These are phyloP conservation scores for Perizoma flavofasciatum DNA, from an alignment of 2,888 invertebrate species.

Conservation along the genomic window DNA sequence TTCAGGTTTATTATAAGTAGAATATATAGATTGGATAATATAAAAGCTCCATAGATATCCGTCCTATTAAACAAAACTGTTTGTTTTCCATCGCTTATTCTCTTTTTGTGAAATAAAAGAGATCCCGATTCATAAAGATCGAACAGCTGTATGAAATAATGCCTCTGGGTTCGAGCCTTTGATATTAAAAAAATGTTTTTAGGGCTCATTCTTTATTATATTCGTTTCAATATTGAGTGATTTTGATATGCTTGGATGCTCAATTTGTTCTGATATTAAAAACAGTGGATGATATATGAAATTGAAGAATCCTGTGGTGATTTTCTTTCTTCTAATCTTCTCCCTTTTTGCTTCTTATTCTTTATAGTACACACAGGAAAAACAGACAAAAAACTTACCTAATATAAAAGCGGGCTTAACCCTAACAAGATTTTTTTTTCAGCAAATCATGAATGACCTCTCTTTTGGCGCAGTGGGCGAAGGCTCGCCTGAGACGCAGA, in stretches of 20 bases:
- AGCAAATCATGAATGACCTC: no score
- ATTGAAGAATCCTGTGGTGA: background rate
- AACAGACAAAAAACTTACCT: no score
- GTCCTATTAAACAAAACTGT: no score
- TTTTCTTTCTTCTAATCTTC: background rate
- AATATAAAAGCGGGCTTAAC: no score
- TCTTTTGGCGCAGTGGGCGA: no score
- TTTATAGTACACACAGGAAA: no score
- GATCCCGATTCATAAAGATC: conserved; percentile 15
- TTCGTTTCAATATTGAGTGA: conserved; percentile 22
- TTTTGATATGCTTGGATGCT: conserved; percentile 13
- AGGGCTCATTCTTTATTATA: conserved; percentile 20
- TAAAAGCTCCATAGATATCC: no score
- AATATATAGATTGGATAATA: no score
- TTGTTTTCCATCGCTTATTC: conserved; percentile 6
- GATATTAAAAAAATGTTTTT: conserved; percentile 23
- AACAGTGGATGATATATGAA: conserved; percentile 9
- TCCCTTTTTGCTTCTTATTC: no score
- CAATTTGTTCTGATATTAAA: conserved; percentile 22
- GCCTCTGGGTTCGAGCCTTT: conserved; percentile 2
- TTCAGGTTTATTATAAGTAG: no score
- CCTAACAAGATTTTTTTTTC: no score
- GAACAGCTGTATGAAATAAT: conserved; percentile 8
- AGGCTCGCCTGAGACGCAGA: no score
- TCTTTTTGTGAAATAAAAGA: conserved; percentile 9